Evolutionary conservation across 2,113 vertebrate species (phyloP).

Genomic region (Naja naja): DNA sequence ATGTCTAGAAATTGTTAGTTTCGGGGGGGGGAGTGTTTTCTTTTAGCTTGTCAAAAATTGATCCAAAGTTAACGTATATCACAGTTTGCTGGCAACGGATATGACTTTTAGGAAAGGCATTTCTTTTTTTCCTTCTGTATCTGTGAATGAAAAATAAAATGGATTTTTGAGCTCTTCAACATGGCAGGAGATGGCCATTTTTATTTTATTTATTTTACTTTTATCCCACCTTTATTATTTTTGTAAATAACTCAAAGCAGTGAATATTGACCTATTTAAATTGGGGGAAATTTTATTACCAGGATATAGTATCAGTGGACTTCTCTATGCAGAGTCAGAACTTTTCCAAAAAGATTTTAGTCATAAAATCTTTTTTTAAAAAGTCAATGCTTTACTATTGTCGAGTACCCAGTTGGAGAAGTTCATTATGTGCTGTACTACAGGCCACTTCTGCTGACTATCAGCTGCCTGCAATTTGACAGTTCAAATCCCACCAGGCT

Average conservation of each 20-base stretch:
- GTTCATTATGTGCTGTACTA: neutral
- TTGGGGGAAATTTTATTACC: neutral
- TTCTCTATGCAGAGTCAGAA: neutral
- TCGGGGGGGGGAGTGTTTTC: neutral
- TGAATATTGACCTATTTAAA: neutral
- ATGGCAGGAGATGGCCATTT: neutral
- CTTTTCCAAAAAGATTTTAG: neutral
- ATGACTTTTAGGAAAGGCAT: neutral
- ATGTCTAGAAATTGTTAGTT: neutral
- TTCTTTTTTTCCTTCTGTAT: neutral
- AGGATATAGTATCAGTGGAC: neutral
- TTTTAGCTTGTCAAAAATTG: conserved; percentile 36
- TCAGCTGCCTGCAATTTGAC: too few species aligned
- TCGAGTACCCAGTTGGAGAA: neutral
- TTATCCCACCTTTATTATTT: neutral
- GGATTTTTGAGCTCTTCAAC: neutral
- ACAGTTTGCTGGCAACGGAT: neutral
- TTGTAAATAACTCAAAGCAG: neutral
- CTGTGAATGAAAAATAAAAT: neutral
- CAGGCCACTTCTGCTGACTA: too few species aligned
- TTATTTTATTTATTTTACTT: neutral
- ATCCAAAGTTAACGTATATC: neutral
- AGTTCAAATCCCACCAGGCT: too few species aligned
- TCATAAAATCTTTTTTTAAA: conserved; percentile 16
- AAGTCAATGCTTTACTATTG: conserved; percentile 7